Evolutionary conservation across 1,140 invertebrate species (phyloP), one percentile per base, ranked within the genome.

Genomic region (Bombus huntii): DNA sequence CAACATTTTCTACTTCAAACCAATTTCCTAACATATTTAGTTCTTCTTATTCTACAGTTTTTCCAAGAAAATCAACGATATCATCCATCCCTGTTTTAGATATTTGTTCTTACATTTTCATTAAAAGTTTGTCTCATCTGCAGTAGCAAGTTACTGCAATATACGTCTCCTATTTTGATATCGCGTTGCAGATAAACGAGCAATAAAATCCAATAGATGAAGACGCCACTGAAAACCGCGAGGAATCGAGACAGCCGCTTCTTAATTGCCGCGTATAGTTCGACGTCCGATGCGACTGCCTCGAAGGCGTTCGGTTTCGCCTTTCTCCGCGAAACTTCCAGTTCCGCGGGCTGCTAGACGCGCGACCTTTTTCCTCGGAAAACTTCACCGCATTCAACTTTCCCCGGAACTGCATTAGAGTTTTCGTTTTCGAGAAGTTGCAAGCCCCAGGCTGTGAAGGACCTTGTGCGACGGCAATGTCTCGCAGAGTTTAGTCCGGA

Each of bases 401-500:
- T 81, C 47, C 13, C 6, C n/a, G 10, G 53, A 81, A 42, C 37
- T 65, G n/a, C 71, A 62, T 62, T 62, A 57, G 53, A 73, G 70
- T 47, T 34, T 62, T 65, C 80, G 53, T 62, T 73, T 62, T 82
- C 57, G 12, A 74, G 31, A 59, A 62, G 37, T 82, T 74, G 34
- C 39, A 22, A 18, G 22, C 28, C 3, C 57, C 25, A 73, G n/a
- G 34, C 42, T 25, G 3, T 31, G 47, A n/a, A 70, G 25, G 42
- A 15, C 18, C 74, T 34, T 12, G 53, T 8, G 31, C 18, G 18
- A 25, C 31, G 28, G 28, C 28, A 8, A 44, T 9, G 72, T 12
- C 42, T 53, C n/a, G 28, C 44, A 5, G 13, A 75, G 57, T 39
- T 79, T 37, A 68, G 76, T 62, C n/a, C 39, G 88, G 88, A 91